These are phyloP conservation scores for Elgaria multicarinata DNA, from an alignment of 2,113 vertebrate genomes.

Conservation along the genomic window DNA sequence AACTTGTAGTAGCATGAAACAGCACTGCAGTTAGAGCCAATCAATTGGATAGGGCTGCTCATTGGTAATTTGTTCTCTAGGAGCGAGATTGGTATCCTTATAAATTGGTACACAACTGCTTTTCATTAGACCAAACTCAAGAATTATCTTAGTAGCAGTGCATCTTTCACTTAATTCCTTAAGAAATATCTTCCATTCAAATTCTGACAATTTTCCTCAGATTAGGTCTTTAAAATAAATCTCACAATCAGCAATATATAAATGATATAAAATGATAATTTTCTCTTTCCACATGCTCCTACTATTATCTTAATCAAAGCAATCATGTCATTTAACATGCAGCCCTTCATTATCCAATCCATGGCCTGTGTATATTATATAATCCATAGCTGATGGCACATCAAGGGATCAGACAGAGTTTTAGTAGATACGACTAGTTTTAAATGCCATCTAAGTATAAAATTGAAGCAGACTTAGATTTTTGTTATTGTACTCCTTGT, in stretches of 20 bases:
- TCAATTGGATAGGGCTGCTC: not conserved
- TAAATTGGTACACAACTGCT: not conserved
- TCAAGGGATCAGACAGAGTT: constrained; percentile 36
- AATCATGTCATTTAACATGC: constrained; percentile 66
- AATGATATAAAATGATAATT: constrained; percentile 55
- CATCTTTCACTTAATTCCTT: constrained; percentile 17
- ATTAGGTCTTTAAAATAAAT: constrained; percentile 71
- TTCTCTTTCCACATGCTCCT: constrained; percentile 68
- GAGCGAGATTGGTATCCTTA: not conserved
- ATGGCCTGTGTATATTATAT: constrained; percentile 67
- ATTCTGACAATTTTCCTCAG: constrained; percentile 60
- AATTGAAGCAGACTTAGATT: not conserved
- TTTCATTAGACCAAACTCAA: not conserved
- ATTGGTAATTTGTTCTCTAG: not conserved
- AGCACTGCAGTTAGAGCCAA: not conserved
- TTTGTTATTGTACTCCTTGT: not conserved
- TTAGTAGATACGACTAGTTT: not conserved
- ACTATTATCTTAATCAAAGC: constrained; percentile 74
- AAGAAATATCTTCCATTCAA: constrained; percentile 32
- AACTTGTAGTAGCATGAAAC: not conserved
- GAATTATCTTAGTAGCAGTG: not conserved
- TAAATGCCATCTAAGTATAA: not conserved
- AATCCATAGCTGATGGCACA: constrained; percentile 52
- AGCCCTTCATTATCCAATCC: constrained; percentile 65
- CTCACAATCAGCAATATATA: constrained; percentile 70